Conservation (phyloP, 2,797 vertebrate species). For the Pseudocheirus occidentalis region DNA sequence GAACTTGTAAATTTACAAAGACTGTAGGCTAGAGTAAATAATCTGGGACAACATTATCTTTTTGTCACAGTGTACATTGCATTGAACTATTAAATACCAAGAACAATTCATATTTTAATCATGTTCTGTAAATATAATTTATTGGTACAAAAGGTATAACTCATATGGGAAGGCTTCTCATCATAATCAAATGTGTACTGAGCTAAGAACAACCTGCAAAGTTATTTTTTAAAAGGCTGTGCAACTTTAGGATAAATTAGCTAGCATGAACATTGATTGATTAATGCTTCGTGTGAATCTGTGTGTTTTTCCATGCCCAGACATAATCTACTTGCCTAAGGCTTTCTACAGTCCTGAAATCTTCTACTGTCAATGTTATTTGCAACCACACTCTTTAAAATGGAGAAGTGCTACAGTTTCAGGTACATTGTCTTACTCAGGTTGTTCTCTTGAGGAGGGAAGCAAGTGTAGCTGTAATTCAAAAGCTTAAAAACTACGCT, state of each 20-base stretch:
- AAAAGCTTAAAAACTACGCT: constrained; percentile 31
- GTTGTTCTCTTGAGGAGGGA: constrained; percentile 42
- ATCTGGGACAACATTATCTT: background rate
- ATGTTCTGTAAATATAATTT: constrained; percentile 59
- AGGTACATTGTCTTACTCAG: constrained; percentile 33
- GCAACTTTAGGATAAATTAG: constrained; percentile 60
- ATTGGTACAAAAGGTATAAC: background rate
- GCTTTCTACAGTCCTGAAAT: constrained; percentile 32
- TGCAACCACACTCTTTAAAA: constrained; percentile 60
- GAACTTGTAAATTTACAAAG: background rate
- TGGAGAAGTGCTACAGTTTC: constrained; percentile 46
- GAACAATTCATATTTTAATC: constrained; percentile 45
- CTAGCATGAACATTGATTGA: constrained; percentile 45
- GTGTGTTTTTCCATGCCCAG: constrained; percentile 51
- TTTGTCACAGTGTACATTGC: background rate
- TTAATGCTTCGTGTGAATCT: constrained; percentile 5
- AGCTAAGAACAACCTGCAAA: constrained; percentile 52
- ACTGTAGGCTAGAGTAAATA: constrained; percentile 1
- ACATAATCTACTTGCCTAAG: constrained; percentile 56
- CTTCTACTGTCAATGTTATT: constrained; percentile 46
- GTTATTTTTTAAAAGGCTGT: constrained; percentile 63
- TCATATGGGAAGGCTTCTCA: constrained; percentile 10
- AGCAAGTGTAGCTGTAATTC: constrained; percentile 50
- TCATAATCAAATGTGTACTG: constrained; percentile 41
- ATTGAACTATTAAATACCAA: constrained; percentile 35